Evolutionary conservation across 2,888 invertebrate genomes (phyloP).

Genomic region (Erebia palarica): DNA sequence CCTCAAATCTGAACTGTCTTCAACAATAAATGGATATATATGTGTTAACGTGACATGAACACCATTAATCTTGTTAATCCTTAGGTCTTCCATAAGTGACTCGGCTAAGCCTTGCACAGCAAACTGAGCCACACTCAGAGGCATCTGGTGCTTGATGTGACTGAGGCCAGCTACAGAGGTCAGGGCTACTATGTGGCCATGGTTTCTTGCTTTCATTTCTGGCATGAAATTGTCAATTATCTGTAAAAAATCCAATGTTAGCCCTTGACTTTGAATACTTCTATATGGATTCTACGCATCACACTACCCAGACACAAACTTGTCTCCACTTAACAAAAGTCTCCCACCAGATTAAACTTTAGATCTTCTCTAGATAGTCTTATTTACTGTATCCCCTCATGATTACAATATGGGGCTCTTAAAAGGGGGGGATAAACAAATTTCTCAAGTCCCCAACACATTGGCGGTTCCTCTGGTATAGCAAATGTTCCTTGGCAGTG

Average conservation of each 20-base stretch:
- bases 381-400: too few species aligned
- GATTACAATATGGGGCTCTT: too few species aligned
- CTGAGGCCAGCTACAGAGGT: constrained; percentile 85
- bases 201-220: constrained; percentile 81
- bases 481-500: too few species aligned
- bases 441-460: too few species aligned
- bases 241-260: constrained; percentile 56
- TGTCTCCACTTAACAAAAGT: too few species aligned
- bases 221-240: constrained; percentile 83
- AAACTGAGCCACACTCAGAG: constrained; percentile 85
- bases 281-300: too few species aligned
- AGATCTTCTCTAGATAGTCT: too few species aligned
- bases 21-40: constrained; percentile 84
- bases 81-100: constrained; percentile 83
- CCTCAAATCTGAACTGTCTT: constrained; percentile 80
- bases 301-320: too few species aligned
- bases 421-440: too few species aligned
- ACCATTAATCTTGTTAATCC: constrained; percentile 79
- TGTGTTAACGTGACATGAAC: constrained; percentile 84
- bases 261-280: too few species aligned
- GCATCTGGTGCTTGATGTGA: constrained; percentile 81
- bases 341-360: too few species aligned
- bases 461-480: too few species aligned
- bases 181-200: constrained; percentile 84
- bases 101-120: constrained; percentile 86